phyloP scores from a whole-genome alignment of 2,797 vertebrate species.

The Girardinus metallicus region DNA sequence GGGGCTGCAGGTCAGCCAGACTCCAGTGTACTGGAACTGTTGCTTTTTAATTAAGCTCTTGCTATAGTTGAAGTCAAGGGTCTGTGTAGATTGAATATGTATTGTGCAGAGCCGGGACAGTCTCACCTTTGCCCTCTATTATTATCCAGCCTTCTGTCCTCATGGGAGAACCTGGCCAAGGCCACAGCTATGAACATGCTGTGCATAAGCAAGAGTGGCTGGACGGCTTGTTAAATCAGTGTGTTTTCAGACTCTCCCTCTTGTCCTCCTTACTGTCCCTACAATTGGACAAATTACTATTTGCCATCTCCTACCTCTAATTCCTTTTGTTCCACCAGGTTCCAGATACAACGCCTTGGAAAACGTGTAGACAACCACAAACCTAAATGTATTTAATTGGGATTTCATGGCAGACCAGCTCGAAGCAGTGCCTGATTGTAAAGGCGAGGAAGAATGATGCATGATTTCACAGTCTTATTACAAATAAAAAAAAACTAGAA shows the following conservation, averaged over 20 bases:
- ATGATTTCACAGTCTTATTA: background rate
- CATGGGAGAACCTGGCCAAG: conserved; percentile 39
- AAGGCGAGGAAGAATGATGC: background rate
- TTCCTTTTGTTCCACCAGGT: conserved; percentile 8
- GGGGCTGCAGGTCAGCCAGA: conserved; percentile 58
- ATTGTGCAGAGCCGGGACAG: conserved; percentile 59
- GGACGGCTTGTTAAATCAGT: conserved; percentile 38
- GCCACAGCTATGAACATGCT: conserved; percentile 38
- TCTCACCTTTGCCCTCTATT: conserved; percentile 63
- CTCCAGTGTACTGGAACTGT: conserved; percentile 56
- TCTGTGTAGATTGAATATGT: conserved; percentile 65
- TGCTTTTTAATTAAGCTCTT: conserved; percentile 73
- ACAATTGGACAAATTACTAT: conserved; percentile 32
- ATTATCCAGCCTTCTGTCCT: conserved; percentile 55
- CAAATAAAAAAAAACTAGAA: background rate
- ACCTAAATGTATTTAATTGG: background rate
- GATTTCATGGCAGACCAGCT: background rate
- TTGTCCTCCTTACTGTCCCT: conserved; percentile 16
- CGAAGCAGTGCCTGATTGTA: background rate
- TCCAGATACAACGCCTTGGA: background rate
- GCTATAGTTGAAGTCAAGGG: conserved; percentile 43
- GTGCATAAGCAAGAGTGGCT: conserved; percentile 44
- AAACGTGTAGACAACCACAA: background rate
- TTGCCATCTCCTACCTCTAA: conserved; percentile 11
- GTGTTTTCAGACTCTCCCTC: conserved; percentile 39